Evolutionary conservation across 1,140 invertebrate species (phyloP).

Genomic region (Agrypnia vestita): DNA sequence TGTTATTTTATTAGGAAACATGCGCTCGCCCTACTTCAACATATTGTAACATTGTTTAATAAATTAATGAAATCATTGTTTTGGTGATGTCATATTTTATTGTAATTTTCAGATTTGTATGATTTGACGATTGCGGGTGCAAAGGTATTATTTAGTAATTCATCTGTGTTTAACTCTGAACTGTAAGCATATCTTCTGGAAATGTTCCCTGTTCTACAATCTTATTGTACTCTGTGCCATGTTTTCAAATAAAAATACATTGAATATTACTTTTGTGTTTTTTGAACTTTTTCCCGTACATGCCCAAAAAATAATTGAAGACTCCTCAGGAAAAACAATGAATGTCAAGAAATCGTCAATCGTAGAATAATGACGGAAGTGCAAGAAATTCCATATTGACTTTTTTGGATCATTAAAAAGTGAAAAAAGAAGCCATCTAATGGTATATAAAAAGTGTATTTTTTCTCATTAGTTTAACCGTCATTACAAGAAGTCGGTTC

Average conservation of each 20-base stretch:
- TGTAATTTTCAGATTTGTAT: background rate
- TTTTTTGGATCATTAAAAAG: no score
- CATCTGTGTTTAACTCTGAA: constrained; percentile 4
- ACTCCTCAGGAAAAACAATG: no score
- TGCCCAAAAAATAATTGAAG: no score
- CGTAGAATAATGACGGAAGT: no score
- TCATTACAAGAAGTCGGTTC: no score
- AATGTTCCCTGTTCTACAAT: constrained; percentile 26
- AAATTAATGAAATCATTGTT: constrained; percentile 16
- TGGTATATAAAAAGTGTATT: no score
- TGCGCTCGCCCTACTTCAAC: constrained; percentile 20
- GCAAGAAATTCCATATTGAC: no score
- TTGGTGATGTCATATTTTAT: background rate
- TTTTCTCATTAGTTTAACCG: no score
- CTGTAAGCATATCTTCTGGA: background rate
- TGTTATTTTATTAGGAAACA: constrained; percentile 59
- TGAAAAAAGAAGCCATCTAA: no score
- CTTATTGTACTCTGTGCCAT: constrained; percentile 53
- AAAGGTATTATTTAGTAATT: background rate
- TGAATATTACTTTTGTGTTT: constrained; percentile 36
- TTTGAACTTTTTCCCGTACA: no score
- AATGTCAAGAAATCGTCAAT: no score
- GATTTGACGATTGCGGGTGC: no score
- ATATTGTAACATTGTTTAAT: background rate
- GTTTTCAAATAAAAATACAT: constrained; percentile 60